These are phyloP conservation scores for Drosophila atroscutellata DNA, from an alignment of 2,888 invertebrate species.

Conservation along the genomic window DNA sequence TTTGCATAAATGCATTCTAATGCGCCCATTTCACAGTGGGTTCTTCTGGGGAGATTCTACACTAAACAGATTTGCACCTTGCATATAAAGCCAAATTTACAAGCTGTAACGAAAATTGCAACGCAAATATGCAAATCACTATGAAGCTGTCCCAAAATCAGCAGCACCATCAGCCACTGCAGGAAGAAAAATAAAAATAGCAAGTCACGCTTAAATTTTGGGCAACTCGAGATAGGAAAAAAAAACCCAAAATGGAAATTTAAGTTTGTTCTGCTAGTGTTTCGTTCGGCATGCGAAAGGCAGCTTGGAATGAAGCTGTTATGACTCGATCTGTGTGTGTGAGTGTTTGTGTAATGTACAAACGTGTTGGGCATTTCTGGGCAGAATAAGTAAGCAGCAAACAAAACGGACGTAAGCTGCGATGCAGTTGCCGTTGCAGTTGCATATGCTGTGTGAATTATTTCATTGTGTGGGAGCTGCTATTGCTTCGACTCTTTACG, in stretches of 20 bases:
- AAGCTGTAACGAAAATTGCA: slow-evolving; percentile 73
- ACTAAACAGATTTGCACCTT: slow-evolving; percentile 78
- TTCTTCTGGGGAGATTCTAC: slow-evolving; percentile 10
- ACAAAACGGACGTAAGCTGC: slow-evolving; percentile 42
- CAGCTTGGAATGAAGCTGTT: slow-evolving; percentile 66
- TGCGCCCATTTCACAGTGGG: slow-evolving; percentile 40
- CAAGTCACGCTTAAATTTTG: slow-evolving; percentile 34
- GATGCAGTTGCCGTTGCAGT: slow-evolving; percentile 20
- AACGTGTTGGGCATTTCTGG: slow-evolving; percentile 64
- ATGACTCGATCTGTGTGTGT: slow-evolving; percentile 14
- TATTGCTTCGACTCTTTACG: slow-evolving; percentile 44
- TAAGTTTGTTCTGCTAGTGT: slow-evolving; percentile 15
- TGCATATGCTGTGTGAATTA: slow-evolving; percentile 23
- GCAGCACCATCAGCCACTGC: slow-evolving; percentile 5
- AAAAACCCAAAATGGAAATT: slow-evolving; percentile 8
- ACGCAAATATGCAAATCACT: slow-evolving; percentile 72
- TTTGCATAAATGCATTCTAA: slow-evolving; percentile 76
- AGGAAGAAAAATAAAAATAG: slow-evolving; percentile 13
- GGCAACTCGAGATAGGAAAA: not conserved
- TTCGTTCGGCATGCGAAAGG: slow-evolving; percentile 40
- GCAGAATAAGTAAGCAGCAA: slow-evolving; percentile 57
- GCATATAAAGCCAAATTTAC: slow-evolving; percentile 72
- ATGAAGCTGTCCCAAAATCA: slow-evolving; percentile 9
- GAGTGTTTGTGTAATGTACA: slow-evolving; percentile 30
- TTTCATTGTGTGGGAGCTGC: slow-evolving; percentile 13